Evolutionary conservation across 2,888 invertebrate genomes (phyloP).

Genomic region (Ganaspis brasiliensis): DNA sequence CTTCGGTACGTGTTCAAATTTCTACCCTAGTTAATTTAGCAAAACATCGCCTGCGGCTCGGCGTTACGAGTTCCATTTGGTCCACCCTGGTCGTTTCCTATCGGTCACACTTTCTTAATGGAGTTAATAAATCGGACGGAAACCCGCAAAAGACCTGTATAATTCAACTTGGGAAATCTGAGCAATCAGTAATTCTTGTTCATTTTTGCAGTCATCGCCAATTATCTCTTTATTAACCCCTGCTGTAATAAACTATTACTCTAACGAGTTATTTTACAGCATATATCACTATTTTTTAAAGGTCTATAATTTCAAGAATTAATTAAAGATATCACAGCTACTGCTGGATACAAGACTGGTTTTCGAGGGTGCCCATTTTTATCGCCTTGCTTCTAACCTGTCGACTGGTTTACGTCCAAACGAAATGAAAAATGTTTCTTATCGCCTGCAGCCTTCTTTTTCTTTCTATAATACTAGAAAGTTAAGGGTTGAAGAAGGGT

Average conservation of each 20-base stretch:
- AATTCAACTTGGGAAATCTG: conserved; percentile 19
- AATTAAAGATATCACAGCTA: too few relatives aligned
- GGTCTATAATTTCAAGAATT: too few relatives aligned
- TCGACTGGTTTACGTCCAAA: conserved; percentile 54
- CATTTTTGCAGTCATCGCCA: too few relatives aligned
- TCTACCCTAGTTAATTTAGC: conserved; percentile 62
- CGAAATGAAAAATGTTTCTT: conserved; percentile 58
- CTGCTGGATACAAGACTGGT: too few relatives aligned
- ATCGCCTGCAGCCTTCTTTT: conserved; percentile 48
- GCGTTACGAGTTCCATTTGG: conserved; percentile 61
- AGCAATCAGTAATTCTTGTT: not conserved
- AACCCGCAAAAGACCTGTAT: conserved; percentile 13
- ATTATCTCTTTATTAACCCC: not conserved
- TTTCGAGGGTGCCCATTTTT: conserved; percentile 54
- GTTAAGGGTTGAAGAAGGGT: conserved; percentile 1
- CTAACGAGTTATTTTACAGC: too few relatives aligned
- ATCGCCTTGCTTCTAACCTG: conserved; percentile 52
- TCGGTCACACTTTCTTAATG: conserved; percentile 69
- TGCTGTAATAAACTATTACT: too few relatives aligned
- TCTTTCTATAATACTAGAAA: conserved; percentile 42
- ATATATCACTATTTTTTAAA: too few relatives aligned
- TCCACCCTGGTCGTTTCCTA: conserved; percentile 67
- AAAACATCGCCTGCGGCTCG: conserved; percentile 63
- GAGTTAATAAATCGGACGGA: conserved; percentile 64
- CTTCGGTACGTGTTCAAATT: conserved; percentile 61